phyloP scores from a whole-genome alignment of 2,888 invertebrate species.

The Macrophya alboannulata region DNA sequence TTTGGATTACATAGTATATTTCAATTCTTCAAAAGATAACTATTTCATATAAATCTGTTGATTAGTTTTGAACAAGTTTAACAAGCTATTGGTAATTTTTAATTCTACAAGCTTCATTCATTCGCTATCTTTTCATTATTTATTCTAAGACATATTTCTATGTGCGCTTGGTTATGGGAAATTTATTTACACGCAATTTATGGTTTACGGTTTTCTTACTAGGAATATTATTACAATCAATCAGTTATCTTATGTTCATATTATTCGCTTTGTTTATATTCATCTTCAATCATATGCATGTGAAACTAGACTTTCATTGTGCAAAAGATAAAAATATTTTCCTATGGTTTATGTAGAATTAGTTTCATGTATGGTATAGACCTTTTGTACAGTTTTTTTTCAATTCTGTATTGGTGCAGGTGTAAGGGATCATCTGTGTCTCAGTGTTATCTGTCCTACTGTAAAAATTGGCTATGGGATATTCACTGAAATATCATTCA shows the following conservation, averaged over 20 bases:
- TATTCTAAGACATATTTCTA: slow-evolving; percentile 26
- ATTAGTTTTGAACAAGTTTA: slow-evolving; percentile 9
- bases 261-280: slow-evolving; percentile 8
- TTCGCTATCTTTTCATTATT: slow-evolving; percentile 27
- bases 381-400: slow-evolving; percentile 17
- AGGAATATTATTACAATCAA: neutral
- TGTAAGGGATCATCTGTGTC: neutral
- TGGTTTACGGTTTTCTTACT: neutral
- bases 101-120: slow-evolving; percentile 42
- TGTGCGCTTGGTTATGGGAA: slow-evolving; percentile 45
- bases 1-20: neutral
- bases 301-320: neutral
- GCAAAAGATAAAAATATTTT: neutral
- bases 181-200: slow-evolving; percentile 29
- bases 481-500: slow-evolving; percentile 1
- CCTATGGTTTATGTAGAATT: slow-evolving; percentile 4
- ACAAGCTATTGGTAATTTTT: slow-evolving; percentile 20
- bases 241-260: neutral
- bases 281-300: slow-evolving; percentile 25
- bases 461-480: neutral
- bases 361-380: neutral
- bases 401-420: neutral
- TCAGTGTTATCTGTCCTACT: neutral
- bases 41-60: neutral
- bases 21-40: neutral